Evolutionary conservation across 2,113 vertebrate species (phyloP), one percentile per base, ranked within the genome.

Genomic region (Pagrus major): DNA sequence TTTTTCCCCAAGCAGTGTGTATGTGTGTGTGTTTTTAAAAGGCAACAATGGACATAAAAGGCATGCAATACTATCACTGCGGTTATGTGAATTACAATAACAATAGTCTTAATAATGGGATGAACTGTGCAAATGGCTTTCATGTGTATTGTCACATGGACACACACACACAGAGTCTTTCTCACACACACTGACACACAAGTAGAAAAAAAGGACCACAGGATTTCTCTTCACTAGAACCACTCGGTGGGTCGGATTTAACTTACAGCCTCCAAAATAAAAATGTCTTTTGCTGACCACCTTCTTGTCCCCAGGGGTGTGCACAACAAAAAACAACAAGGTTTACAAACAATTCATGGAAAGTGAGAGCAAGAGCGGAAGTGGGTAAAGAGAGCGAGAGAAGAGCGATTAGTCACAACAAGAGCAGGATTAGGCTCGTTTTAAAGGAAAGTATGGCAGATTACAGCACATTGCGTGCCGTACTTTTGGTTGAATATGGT

Each of bases 11-110:
- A 87, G 86, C 81, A 82, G 63, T 84, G 66, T 84, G 61, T 83
- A 27, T 83, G 51, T 71, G 51, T 73, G 66, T 88, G 78, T 76
- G 70, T 88, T 90, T 87, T 81, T 55, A 39, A 88, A n/a, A 88
- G 60, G 87, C 78, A 92, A 93, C 90, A 91, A 91, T 85, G 58
- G 82, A 54, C 65, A 91, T 86, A 90, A 93, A 90, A 90, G 80
- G 76, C 85, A 56, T 77, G 83, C 81, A 75, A 70, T 81, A 78
- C 82, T 76, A 91, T 91, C 81, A 64, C 71, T 35, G 71, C 29
- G 49, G 82, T 83, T 79, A 79, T 85, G 73, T 69, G 82, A 89
- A 91, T 90, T 88, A 87, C 80, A 92, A 89, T 89, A 64, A 93
- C 81, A 91, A 90, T 86, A 71, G 71, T 69, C 16, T 21, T 72